phyloP scores from a whole-genome alignment of 2,113 vertebrate genomes.

The Hydrochoerus hydrochaeris region DNA sequence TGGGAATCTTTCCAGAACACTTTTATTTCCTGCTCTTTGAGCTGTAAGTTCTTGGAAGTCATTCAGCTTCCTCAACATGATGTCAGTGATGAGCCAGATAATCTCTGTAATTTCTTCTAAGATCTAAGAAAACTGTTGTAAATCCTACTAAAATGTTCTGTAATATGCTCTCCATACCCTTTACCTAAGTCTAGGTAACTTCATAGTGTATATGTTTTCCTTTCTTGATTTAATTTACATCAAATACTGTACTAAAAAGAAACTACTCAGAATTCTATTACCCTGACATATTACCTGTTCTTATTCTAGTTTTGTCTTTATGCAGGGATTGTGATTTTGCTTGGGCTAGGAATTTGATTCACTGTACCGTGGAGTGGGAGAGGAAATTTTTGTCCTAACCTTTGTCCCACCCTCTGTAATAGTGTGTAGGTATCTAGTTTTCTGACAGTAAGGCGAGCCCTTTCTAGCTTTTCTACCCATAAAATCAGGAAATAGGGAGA shows the following conservation, averaged over 20 bases:
- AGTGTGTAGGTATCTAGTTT: not conserved
- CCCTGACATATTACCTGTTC: not conserved
- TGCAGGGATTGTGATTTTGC: not conserved
- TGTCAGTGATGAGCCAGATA: not conserved
- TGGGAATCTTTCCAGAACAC: not conserved
- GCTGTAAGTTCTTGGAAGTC: not conserved
- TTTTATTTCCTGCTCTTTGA: conserved; percentile 22
- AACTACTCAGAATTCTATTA: not conserved
- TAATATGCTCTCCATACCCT: not conserved
- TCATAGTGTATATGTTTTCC: not conserved
- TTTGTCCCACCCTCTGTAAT: not conserved
- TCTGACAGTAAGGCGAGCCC: not conserved
- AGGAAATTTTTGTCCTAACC: not conserved
- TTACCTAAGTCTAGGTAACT: not conserved
- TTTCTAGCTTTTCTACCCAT: not conserved
- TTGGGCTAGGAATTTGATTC: not conserved
- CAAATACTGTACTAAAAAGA: not conserved
- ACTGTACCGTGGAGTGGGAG: not conserved
- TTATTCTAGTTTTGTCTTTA: not conserved
- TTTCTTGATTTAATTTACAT: not conserved
- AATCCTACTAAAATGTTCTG: not conserved
- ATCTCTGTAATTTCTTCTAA: not conserved
- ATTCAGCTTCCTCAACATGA: not conserved
- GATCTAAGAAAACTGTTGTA: not conserved
- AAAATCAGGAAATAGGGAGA: not conserved